These are phyloP conservation scores for Lasioglossum vierecki DNA, from an alignment of 2,888 invertebrate genomes.

Conservation along the genomic window DNA sequence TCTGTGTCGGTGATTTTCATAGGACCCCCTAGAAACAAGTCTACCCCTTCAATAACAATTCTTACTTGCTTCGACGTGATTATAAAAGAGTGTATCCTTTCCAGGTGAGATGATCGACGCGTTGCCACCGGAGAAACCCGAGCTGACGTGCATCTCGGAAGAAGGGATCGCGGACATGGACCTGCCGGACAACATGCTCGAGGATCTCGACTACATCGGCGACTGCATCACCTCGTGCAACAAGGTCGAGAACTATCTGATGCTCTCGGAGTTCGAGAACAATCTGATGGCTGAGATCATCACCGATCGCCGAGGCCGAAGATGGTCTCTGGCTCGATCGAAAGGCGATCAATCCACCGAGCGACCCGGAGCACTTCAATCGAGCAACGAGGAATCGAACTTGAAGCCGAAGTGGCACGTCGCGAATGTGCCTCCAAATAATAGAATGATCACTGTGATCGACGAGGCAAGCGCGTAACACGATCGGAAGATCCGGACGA, in stretches of 20 bases:
- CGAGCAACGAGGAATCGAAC: constrained; percentile 71
- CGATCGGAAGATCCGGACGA: background rate
- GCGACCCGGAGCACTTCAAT: constrained; percentile 63
- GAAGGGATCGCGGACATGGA: constrained; percentile 94
- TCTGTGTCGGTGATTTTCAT: no score
- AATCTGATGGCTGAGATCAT: constrained; percentile 92
- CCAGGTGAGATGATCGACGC: constrained; percentile 74
- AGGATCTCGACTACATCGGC: constrained; percentile 91
- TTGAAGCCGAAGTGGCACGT: constrained; percentile 82
- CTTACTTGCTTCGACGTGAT: background rate
- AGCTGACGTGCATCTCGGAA: constrained; percentile 93
- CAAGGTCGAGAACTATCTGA: constrained; percentile 93
- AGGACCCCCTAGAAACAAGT: no score
- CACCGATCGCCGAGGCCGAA: constrained; percentile 89
- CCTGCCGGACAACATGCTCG: constrained; percentile 91
- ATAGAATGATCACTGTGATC: constrained; percentile 90
- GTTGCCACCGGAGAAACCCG: constrained; percentile 86
- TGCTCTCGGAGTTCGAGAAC: constrained; percentile 94
- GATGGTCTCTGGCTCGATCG: constrained; percentile 89
- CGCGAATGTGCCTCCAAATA: constrained; percentile 84
- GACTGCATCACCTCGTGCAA: constrained; percentile 94
- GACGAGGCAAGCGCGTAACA: constrained; percentile 87
- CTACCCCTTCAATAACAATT: no score
- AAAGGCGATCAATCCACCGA: constrained; percentile 77
- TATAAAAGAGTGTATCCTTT: background rate